A percentile compares a stretch with the other conserved stretches of the same genome.
Conservation (phyloP, 2,113 vertebrate genomes). For the Ibidorhyncha struthersii region DNA sequence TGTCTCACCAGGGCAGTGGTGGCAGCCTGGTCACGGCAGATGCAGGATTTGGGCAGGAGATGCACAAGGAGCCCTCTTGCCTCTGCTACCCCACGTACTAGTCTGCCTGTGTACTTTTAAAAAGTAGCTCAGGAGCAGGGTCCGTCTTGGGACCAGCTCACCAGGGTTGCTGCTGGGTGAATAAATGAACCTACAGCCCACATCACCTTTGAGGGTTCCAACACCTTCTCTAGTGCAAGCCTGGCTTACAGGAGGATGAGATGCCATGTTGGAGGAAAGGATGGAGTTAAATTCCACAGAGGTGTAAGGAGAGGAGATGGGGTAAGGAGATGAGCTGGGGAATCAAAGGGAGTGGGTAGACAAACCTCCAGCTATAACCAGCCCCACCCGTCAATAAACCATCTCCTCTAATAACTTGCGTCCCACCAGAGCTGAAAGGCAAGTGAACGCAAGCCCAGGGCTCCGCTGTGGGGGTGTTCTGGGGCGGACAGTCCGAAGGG, state of each 20-base stretch:
- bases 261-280: neutral
- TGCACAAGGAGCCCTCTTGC: neutral
- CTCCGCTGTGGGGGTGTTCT: neutral
- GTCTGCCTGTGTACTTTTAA: neutral
- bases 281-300: neutral
- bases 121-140: neutral
- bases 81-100: accelerated
- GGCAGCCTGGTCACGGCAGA: neutral
- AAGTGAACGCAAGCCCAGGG: neutral
- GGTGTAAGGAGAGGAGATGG: neutral
- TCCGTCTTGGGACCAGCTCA: accelerated
- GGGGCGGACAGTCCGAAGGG: accelerated
- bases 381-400: neutral
- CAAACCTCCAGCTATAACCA: neutral
- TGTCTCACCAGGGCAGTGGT: neutral
- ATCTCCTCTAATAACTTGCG: neutral
- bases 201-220: neutral
- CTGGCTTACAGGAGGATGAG: neutral
- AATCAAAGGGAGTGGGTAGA: slow-evolving; percentile 26
- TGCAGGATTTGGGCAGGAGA: neutral
- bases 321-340: neutral
- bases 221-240: accelerated
- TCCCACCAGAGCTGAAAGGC: neutral
- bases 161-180: neutral
- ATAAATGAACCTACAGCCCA: neutral